Conservation (phyloP, 2,888 invertebrate species). For the Hololepta plana region DNA sequence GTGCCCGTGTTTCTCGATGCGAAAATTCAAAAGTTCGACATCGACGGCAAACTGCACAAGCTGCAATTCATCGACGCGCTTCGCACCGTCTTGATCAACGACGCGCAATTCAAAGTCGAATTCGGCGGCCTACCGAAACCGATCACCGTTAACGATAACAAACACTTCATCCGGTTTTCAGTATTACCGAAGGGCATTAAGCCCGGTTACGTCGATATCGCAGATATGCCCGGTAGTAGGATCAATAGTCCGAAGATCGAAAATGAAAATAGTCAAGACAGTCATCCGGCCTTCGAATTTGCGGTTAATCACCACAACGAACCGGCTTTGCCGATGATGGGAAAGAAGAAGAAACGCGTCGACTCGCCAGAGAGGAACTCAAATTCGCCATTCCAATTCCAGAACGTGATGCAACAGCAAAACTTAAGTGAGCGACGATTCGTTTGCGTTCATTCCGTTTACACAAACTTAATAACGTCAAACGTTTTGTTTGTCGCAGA, state of each 20-base stretch:
- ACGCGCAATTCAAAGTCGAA: slow-evolving; percentile 57
- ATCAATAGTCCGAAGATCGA: slow-evolving; percentile 18
- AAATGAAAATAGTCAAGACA: slow-evolving; percentile 17
- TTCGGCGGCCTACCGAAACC: slow-evolving; percentile 74
- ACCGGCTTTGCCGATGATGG: slow-evolving; percentile 17
- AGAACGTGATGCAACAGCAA: slow-evolving; percentile 20
- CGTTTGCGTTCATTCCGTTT: background rate
- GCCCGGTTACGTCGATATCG: slow-evolving; percentile 51
- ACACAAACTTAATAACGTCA: no score
- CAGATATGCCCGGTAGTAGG: slow-evolving; percentile 50
- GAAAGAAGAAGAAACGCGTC: slow-evolving; percentile 12
- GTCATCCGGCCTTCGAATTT: slow-evolving; percentile 10
- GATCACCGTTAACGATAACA: slow-evolving; percentile 51
- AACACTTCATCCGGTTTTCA: slow-evolving; percentile 66
- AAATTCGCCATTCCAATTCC: slow-evolving; percentile 21
- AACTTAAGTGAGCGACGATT: slow-evolving; percentile 20
- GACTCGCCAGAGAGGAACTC: slow-evolving; percentile 21
- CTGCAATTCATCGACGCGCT: slow-evolving; percentile 66
- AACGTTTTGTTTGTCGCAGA: slow-evolving; percentile 19
- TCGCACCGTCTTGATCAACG: slow-evolving; percentile 60
- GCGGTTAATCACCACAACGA: slow-evolving; percentile 11
- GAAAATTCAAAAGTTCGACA: slow-evolving; percentile 60
- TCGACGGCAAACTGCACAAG: slow-evolving; percentile 53
- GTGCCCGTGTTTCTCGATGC: slow-evolving; percentile 70
- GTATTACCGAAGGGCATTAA: slow-evolving; percentile 54